These are phyloP conservation scores for Champsocephalus esox DNA, from an alignment of 2,797 vertebrate species.

Conservation along the genomic window DNA sequence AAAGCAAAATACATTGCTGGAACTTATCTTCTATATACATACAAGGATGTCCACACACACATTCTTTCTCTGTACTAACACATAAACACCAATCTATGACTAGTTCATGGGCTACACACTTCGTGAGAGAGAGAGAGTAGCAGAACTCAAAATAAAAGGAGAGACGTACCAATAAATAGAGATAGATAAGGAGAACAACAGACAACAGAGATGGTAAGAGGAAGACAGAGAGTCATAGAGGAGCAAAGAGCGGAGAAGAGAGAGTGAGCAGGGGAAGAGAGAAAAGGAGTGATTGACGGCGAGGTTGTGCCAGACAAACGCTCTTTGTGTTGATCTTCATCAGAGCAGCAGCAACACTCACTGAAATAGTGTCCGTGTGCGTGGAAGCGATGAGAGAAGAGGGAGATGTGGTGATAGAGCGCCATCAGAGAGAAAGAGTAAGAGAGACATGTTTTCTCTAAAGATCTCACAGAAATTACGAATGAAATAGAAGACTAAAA, in stretches of 20 bases:
- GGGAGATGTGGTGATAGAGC: slow-evolving; percentile 50
- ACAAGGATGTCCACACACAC: neutral
- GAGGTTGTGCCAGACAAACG: slow-evolving; percentile 62
- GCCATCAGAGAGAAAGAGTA: slow-evolving; percentile 52
- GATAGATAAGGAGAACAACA: slow-evolving; percentile 2
- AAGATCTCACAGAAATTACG: no score
- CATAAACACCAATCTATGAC: slow-evolving; percentile 5
- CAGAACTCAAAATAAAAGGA: slow-evolving; percentile 13
- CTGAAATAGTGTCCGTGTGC: slow-evolving; percentile 65
- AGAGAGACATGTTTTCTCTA: neutral
- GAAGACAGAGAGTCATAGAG: slow-evolving; percentile 54
- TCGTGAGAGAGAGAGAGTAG: slow-evolving; percentile 8
- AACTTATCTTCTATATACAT: slow-evolving; percentile 19
- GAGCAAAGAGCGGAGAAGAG: slow-evolving; percentile 7
- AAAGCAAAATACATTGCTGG: slow-evolving; percentile 56
- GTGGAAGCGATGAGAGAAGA: slow-evolving; percentile 60
- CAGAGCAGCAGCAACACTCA: slow-evolving; percentile 50
- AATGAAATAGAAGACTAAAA: no score
- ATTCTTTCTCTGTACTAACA: neutral
- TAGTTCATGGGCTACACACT: neutral
- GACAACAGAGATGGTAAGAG: slow-evolving; percentile 22
- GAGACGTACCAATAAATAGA: neutral
- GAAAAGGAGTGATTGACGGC: slow-evolving; percentile 68
- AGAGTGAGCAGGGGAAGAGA: slow-evolving; percentile 38
- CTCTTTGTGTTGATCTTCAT: slow-evolving; percentile 74